Evolutionary conservation across 2,888 invertebrate species (phyloP).

Genomic region (Eilema griseolum): DNA sequence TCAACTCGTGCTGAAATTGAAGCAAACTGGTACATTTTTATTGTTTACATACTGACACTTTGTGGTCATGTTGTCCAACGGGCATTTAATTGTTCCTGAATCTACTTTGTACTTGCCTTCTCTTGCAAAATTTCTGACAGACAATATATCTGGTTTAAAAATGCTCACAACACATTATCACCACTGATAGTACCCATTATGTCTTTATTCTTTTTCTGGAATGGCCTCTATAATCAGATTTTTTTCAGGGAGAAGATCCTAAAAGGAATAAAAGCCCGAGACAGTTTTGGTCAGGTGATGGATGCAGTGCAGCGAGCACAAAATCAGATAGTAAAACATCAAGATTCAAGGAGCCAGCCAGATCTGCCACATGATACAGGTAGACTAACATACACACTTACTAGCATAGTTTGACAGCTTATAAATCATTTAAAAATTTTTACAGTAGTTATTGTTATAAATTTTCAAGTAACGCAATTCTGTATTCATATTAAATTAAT

Average conservation of each 20-base stretch:
- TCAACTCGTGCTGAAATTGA: background rate
- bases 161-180: no score
- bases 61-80: background rate
- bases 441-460: no score
- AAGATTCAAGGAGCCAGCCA: constrained; percentile 66
- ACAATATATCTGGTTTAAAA: no score
- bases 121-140: background rate
- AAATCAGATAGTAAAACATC: constrained; percentile 87
- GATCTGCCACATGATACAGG: constrained; percentile 77
- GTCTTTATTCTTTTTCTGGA: background rate
- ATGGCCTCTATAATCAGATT: background rate
- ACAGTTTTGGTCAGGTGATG: constrained; percentile 95
- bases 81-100: background rate
- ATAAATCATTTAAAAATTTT: background rate
- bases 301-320: constrained; percentile 90
- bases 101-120: background rate
- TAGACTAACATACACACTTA: constrained; percentile 40
- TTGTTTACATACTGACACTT: background rate
- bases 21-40: background rate
- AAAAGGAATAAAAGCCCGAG: constrained; percentile 92
- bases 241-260: constrained; percentile 90
- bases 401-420: background rate
- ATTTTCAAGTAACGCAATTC: background rate
- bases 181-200: no score
- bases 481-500: no score